Conservation (phyloP, 2,797 vertebrate genomes). For the Bovichtus diacanthus region DNA sequence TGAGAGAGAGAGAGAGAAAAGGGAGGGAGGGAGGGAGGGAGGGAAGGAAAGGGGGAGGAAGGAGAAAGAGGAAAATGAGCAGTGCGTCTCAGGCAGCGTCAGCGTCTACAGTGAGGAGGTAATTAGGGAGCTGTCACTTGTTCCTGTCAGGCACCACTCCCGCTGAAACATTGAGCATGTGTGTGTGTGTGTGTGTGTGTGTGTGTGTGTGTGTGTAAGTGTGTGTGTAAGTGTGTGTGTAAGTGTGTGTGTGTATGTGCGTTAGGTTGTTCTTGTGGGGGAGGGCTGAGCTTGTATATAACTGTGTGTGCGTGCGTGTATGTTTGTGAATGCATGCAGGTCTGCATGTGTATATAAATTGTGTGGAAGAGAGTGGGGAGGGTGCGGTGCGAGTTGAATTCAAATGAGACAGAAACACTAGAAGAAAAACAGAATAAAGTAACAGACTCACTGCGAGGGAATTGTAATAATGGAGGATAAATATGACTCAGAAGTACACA, state of each 20-base stretch:
- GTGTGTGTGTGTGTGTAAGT: constrained; percentile 43
- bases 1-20: constrained; percentile 65
- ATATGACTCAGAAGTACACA: constrained; percentile 62
- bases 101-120: constrained; percentile 97
- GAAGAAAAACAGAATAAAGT: constrained; percentile 74
- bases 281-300: constrained; percentile 73
- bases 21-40: constrained; percentile 65
- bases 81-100: constrained; percentile 94
- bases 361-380: constrained; percentile 66
- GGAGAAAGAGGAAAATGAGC: constrained; percentile 91
- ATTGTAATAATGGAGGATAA: constrained; percentile 76
- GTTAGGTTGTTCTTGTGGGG: constrained; percentile 69
- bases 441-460: constrained; percentile 67
- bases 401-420: constrained; percentile 77
- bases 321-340: constrained; percentile 74
- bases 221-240: not conserved
- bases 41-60: constrained; percentile 70
- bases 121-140: constrained; percentile 99
- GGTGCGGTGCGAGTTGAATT: constrained; percentile 68
- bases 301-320: constrained; percentile 48
- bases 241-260: constrained; percentile 33
- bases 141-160: constrained; percentile 97
- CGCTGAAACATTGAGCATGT: constrained; percentile 89
- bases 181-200: constrained; percentile 48
- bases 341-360: constrained; percentile 79